These are phyloP conservation scores for Cyclargus thomasi DNA, from an alignment of 1,140 invertebrate species.

Conservation along the genomic window DNA sequence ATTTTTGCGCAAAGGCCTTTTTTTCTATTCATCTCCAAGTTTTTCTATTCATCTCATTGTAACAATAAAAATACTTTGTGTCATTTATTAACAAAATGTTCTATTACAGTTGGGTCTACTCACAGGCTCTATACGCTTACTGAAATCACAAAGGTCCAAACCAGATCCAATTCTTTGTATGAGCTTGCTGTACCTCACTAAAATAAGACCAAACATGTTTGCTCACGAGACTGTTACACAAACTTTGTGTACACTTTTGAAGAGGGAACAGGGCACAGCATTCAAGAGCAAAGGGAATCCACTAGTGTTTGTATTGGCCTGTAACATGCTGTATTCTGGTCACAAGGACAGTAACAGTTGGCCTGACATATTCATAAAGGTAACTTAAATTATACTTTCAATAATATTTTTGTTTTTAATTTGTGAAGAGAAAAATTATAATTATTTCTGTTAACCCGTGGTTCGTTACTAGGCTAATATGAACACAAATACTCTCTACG, in stretches of 20 bases:
- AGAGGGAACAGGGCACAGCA: slow-evolving; percentile 83
- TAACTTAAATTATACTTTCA: slow-evolving; percentile 39
- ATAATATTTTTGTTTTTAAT: background rate
- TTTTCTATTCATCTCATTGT: too few species aligned
- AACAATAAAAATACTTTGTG: too few species aligned
- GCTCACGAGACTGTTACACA: slow-evolving; percentile 86
- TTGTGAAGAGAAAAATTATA: too few species aligned
- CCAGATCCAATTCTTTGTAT: slow-evolving; percentile 87
- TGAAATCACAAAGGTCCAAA: slow-evolving; percentile 83
- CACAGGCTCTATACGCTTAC: slow-evolving; percentile 79
- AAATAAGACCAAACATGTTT: slow-evolving; percentile 86
- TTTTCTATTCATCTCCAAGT: too few species aligned
- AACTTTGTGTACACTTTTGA: slow-evolving; percentile 88
- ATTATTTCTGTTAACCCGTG: too few species aligned
- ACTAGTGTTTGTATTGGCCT: slow-evolving; percentile 87
- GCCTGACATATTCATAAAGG: slow-evolving; percentile 87
- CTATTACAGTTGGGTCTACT: slow-evolving; percentile 58
- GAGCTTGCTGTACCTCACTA: slow-evolving; percentile 87
- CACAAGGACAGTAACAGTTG: slow-evolving; percentile 86
- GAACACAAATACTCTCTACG: too few species aligned
- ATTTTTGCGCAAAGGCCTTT: too few species aligned
- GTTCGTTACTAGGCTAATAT: too few species aligned
- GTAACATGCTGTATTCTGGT: slow-evolving; percentile 89
- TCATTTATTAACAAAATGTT: background rate
- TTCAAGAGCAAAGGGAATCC: slow-evolving; percentile 88